These are phyloP conservation scores for Pteronotus mesoamericanus DNA, from an alignment of 2,797 vertebrate species.

Conservation along the genomic window DNA sequence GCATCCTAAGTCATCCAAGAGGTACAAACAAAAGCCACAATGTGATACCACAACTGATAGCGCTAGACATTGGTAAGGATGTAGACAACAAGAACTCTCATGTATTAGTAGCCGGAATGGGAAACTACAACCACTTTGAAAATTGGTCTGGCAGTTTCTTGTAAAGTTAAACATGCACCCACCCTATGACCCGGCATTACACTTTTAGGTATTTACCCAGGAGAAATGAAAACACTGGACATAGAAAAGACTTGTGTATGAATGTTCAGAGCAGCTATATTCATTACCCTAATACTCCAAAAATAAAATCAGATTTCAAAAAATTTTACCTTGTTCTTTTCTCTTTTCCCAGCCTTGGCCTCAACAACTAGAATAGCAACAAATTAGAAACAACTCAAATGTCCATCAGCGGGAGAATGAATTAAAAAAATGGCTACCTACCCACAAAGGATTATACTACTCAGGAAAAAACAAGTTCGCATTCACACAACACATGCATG, in stretches of 20 bases:
- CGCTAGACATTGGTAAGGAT: neutral
- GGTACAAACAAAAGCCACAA: neutral
- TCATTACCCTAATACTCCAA: neutral
- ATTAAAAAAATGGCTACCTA: neutral
- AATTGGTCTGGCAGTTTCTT: neutral
- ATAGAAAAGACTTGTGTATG: neutral
- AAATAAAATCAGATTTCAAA: constrained; percentile 26
- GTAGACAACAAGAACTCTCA: neutral
- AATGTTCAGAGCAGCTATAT: neutral
- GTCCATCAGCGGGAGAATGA: neutral
- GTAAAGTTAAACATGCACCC: neutral
- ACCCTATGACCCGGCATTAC: neutral
- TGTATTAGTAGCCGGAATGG: neutral
- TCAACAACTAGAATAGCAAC: neutral
- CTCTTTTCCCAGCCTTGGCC: neutral
- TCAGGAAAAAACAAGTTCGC: neutral
- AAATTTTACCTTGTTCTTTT: neutral
- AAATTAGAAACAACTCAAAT: neutral
- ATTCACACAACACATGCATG: neutral
- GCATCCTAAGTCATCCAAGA: neutral
- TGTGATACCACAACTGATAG: neutral
- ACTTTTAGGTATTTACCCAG: constrained; percentile 11
- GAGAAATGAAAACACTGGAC: constrained; percentile 43
- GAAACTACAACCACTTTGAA: neutral
- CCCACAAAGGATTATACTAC: neutral